phyloP scores from a whole-genome alignment of 2,888 invertebrate species.

The Macrophya annulata region DNA sequence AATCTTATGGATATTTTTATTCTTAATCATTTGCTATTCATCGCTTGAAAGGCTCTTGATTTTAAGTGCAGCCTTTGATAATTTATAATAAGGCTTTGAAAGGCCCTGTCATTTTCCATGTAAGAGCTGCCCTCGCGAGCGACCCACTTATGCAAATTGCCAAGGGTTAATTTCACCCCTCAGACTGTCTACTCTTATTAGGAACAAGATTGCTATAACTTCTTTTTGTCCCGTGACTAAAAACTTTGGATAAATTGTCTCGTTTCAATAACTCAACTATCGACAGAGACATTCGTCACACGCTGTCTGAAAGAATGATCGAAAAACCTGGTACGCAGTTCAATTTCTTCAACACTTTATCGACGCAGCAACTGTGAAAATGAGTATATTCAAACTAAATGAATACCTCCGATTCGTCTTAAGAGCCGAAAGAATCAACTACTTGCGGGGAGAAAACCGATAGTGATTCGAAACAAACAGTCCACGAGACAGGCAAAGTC shows the following conservation, averaged over 20 bases:
- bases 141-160: conserved; percentile 75
- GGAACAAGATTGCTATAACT: conserved; percentile 36
- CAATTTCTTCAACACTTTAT: background rate
- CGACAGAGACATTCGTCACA: background rate
- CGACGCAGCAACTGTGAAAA: background rate
- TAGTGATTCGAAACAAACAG: conserved; percentile 2
- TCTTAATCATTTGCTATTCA: conserved; percentile 77
- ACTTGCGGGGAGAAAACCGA: background rate
- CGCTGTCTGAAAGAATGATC: background rate
- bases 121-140: conserved; percentile 62
- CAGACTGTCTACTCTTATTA: conserved; percentile 56
- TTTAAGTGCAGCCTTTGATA: conserved; percentile 77
- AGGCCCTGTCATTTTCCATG: conserved; percentile 70
- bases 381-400: background rate
- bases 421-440: background rate
- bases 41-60: conserved; percentile 78
- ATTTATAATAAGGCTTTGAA: conserved; percentile 74
- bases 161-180: conserved; percentile 69
- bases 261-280: background rate
- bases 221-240: background rate
- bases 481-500: background rate
- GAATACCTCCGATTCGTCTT: background rate
- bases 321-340: background rate
- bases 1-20: conserved; percentile 68
- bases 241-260: background rate